Evolutionary conservation across 1,140 invertebrate genomes (phyloP), one percentile per base, ranked within the genome.

Genomic region (Homalodisca vitripennis): DNA sequence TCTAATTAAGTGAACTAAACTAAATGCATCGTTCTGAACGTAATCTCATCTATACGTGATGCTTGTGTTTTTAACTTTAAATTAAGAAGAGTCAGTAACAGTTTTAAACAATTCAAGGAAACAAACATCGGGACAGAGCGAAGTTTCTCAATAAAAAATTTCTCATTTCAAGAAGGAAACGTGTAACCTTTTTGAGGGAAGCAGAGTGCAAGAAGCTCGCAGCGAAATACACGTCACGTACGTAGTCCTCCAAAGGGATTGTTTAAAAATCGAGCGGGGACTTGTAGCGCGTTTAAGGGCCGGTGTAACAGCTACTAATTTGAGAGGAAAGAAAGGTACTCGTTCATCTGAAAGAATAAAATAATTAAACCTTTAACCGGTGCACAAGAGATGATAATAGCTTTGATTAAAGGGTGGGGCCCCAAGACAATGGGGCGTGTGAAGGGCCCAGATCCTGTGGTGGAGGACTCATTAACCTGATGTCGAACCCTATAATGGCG

Each of bases 391-490:
- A 51, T 12, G 34, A 10, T 51, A 51, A 51, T 51, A 51, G 48
- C 14, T 51, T 51, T 51, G 48, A 51, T 51, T 51, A n/a, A 51
- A 51, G 48, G 48, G 48, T 20, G 22, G 22, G 48, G 22, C 48
- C 17, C 17, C 17, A 51, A n/a, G n/a, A n/a, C n/a, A n/a, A n/a
- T n/a, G n/a, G n/a, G n/a, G 48, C 3, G 3, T 10, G 48, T 51
- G 3, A n/a, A 51, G 48, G n/a, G 48, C 48, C 48, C 48, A 20
- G 48, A 51, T 51, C n/a, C n/a, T n/a, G n/a, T n/a, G n/a, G n/a
- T n/a, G n/a, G n/a, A n/a, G n/a, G n/a, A n/a, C n/a, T n/a, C n/a
- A n/a, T n/a, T n/a, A n/a, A n/a, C n/a, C n/a, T n/a, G n/a, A n/a
- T n/a, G n/a, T n/a, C n/a, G n/a, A n/a, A n/a, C n/a, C n/a, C n/a